phyloP scores from a whole-genome alignment of 2,797 vertebrate species.

The Pogoniulus pusillus region DNA sequence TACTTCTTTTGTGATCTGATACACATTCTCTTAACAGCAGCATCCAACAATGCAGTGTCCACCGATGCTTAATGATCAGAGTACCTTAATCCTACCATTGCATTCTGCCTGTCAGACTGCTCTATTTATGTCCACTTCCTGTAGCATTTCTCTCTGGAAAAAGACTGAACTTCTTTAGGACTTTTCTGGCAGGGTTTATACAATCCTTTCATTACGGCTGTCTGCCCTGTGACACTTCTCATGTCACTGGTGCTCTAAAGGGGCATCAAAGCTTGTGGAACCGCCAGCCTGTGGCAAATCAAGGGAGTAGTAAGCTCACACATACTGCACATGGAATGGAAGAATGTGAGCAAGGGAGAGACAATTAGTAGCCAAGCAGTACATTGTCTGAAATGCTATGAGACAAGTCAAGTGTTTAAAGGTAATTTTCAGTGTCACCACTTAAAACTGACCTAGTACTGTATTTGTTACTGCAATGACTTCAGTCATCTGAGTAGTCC shows the following conservation, averaged over 20 bases:
- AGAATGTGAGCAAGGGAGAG: background rate
- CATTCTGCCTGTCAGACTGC: background rate
- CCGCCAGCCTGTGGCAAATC: background rate
- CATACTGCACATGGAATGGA: background rate
- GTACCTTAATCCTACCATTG: background rate
- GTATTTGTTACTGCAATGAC: background rate
- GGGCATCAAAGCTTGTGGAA: background rate
- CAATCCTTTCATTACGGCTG: background rate
- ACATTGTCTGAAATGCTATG: background rate
- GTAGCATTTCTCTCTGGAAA: background rate
- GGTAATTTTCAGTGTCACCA: background rate
- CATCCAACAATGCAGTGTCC: background rate
- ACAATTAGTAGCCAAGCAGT: background rate
- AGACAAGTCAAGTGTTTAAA: background rate
- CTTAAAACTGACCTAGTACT: background rate
- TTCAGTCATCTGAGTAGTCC: constrained; percentile 1
- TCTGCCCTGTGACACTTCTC: background rate
- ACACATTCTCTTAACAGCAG: background rate
- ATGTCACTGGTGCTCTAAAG: background rate
- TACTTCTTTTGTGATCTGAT: background rate
- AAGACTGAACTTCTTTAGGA: background rate
- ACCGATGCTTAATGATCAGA: background rate
- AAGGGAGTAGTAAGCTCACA: background rate
- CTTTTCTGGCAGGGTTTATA: background rate
- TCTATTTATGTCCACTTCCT: background rate